phyloP scores from a whole-genome alignment of 2,888 invertebrate species.

The Lasioglossum oenotherae region DNA sequence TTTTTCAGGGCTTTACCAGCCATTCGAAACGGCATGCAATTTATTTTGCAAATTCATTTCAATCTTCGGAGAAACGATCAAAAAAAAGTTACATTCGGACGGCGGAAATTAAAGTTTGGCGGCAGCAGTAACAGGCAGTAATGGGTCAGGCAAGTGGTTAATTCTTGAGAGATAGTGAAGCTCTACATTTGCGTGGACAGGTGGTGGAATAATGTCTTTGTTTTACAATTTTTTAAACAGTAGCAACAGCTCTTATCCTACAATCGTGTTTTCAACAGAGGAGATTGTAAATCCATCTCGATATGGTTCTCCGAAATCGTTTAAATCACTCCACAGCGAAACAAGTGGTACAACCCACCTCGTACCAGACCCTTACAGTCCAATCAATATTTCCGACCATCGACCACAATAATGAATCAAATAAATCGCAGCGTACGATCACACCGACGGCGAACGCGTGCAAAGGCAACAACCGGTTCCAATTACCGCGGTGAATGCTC shows the following conservation, averaged over 20 bases:
- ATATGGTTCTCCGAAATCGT: background rate
- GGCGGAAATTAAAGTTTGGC: background rate
- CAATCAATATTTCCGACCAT: background rate
- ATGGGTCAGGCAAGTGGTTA: no score
- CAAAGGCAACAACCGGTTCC: background rate
- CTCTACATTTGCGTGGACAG: background rate
- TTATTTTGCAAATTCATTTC: background rate
- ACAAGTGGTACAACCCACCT: background rate
- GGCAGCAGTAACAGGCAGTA: no score
- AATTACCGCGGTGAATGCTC: conserved; percentile 5
- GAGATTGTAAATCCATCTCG: background rate
- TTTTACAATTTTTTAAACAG: background rate
- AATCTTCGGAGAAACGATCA: background rate
- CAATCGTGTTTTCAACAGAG: background rate
- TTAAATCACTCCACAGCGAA: background rate
- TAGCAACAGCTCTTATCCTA: background rate
- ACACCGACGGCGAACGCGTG: background rate
- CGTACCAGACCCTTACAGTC: background rate
- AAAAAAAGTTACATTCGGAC: background rate
- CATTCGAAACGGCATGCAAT: background rate
- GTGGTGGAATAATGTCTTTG: background rate
- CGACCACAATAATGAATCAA: background rate
- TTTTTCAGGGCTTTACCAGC: background rate
- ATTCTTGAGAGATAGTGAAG: background rate
- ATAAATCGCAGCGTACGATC: background rate